Conservation (phyloP, 2,888 invertebrate species). For the Eristalinus sepulchralis region DNA sequence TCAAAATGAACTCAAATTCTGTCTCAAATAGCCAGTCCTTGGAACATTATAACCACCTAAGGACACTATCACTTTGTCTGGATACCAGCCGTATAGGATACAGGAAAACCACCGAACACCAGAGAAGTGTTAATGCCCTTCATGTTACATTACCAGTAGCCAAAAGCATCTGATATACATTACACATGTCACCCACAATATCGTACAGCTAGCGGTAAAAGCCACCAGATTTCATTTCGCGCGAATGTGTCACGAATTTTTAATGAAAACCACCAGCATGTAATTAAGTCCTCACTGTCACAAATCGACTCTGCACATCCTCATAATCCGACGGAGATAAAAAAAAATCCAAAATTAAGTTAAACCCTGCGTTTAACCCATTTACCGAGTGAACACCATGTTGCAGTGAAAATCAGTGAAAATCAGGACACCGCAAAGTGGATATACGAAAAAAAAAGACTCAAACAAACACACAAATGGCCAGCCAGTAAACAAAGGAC, state of each 20-base stretch:
- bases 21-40: too few species aligned
- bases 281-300: not conserved
- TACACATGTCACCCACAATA: not conserved
- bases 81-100: too few species aligned
- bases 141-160: too few species aligned
- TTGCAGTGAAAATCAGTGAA: conserved; percentile 45
- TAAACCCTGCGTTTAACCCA: conserved; percentile 13
- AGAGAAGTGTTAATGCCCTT: too few species aligned
- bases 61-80: too few species aligned
- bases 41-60: too few species aligned
- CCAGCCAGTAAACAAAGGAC: conserved; percentile 17
- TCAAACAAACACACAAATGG: conserved; percentile 21
- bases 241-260: not conserved
- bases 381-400: conserved; percentile 8
- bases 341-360: conserved; percentile 6
- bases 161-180: too few species aligned
- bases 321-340: not conserved
- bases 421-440: conserved; percentile 43
- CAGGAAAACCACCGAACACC: too few species aligned
- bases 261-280: not conserved
- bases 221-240: not conserved
- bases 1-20: too few species aligned
- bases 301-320: not conserved
- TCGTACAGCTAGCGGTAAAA: not conserved
- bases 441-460: conserved; percentile 5